These are phyloP conservation scores for Antrozous pallidus DNA, from an alignment of 2,797 vertebrate genomes.

Conservation along the genomic window DNA sequence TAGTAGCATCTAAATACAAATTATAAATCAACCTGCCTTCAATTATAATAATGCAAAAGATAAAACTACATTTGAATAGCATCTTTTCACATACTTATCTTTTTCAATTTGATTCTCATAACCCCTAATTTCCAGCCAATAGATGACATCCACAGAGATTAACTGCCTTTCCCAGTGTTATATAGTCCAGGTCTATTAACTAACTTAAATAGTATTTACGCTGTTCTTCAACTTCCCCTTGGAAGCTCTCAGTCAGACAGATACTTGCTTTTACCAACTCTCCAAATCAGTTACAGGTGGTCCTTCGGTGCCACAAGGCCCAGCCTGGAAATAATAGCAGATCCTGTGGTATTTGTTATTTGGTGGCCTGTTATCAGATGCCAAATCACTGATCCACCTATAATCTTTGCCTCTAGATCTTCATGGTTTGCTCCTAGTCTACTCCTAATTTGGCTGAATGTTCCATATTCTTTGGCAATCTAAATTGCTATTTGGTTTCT, in stretches of 20 bases:
- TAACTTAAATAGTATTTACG: neutral
- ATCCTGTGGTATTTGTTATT: neutral
- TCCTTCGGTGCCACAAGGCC: neutral
- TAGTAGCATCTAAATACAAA: neutral
- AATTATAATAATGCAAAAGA: neutral
- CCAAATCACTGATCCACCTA: neutral
- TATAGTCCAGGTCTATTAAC: neutral
- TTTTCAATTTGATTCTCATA: neutral
- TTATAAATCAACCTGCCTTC: neutral
- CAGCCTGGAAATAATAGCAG: neutral
- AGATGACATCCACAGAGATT: neutral
- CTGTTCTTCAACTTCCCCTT: neutral
- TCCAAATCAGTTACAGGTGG: neutral
- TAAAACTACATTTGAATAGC: neutral
- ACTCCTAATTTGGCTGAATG: neutral
- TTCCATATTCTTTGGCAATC: neutral
- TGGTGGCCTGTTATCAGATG: neutral
- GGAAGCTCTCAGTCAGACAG: neutral
- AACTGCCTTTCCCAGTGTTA: neutral
- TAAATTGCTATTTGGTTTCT: neutral
- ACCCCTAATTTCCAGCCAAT: neutral
- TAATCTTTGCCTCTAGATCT: neutral
- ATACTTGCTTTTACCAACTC: neutral
- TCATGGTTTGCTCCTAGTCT: neutral
- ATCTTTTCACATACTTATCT: neutral